Evolutionary conservation across 2,888 invertebrate genomes (phyloP), one percentile per base, ranked within the genome.

Genomic region (Apocheima hispidaria): DNA sequence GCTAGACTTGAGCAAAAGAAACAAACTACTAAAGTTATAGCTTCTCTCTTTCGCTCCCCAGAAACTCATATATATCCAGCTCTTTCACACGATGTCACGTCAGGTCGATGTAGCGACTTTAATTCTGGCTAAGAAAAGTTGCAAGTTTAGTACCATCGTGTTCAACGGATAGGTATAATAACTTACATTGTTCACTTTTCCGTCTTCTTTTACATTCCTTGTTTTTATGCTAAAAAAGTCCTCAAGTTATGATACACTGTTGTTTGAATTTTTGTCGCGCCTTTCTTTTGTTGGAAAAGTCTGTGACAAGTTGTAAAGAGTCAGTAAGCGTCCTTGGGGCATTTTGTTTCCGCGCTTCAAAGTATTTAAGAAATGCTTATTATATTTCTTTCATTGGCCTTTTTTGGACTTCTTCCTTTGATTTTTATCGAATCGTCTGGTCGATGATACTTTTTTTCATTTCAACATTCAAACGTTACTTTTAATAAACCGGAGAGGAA

Each of bases 251-350:
- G 23, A 66, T 59, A 55, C 56, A 59, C 44, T 52, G 46, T 65
- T 63, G 52, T 69, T 65, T 63, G 63, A 53, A 64, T 60, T 63
- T 63, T 16, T 44, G 57, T 57, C 43, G 40, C 52, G 51, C 26
- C 40, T 62, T 63, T 66, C 55, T 68, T 65, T 60, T 63, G 60
- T 61, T 46, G 41, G 2, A 38, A 52, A 63, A 61, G 60, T 63
- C 28, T 33, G 10, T 7, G 40, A 59, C 36, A 60, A 60, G 50
- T 55, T 60, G 21, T 51, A 33, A 50, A 38, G 55, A 50, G 55
- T 55, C 60, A 40, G 54, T 50, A 21, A 40, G 40, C 48, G 40
- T 36, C 59, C 53, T 53, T 28, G 53, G 53, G 48, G 53, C 48
- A 41, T 60, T 59, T 59, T 44, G 46, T 51, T 58, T 48, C 40